Conservation (phyloP, 1,140 invertebrate genomes). For the Cydia strobilella region DNA sequence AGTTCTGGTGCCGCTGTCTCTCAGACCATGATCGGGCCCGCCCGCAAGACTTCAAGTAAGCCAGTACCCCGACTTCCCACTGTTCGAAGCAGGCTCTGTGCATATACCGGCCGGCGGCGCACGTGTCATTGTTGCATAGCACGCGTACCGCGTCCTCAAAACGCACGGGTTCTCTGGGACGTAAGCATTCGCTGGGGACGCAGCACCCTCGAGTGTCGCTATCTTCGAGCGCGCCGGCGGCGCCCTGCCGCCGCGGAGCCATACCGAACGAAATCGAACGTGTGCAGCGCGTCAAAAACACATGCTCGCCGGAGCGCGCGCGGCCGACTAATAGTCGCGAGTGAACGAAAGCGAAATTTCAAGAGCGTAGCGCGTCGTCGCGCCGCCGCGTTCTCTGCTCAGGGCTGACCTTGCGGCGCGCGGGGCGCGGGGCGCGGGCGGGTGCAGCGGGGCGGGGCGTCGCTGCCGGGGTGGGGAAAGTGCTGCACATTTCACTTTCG, state of each 20-base stretch:
- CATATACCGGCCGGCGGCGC: conserved; percentile 93
- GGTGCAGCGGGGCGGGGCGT: conserved; percentile 55
- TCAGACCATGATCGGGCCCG: conserved; percentile 96
- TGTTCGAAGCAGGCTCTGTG: conserved; percentile 96
- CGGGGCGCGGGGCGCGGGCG: conserved; percentile 33
- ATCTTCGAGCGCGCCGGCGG: conserved; percentile 76
- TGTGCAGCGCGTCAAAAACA: conserved; percentile 71
- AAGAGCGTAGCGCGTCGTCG: conserved; percentile 78
- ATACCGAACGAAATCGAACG: conserved; percentile 76
- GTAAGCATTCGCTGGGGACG: conserved; percentile 90
- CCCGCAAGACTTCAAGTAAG: conserved; percentile 93
- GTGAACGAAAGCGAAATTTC: conserved; percentile 81
- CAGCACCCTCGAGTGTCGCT: conserved; percentile 84
- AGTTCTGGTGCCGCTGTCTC: conserved; percentile 94
- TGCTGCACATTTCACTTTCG: conserved; percentile 67
- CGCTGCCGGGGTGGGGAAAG: conserved; percentile 53
- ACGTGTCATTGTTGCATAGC: conserved; percentile 97
- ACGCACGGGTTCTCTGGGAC: conserved; percentile 84
- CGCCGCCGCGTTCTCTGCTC: conserved; percentile 63
- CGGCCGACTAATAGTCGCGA: conserved; percentile 79
- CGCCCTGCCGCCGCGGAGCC: conserved; percentile 77
- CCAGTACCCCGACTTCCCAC: conserved; percentile 94
- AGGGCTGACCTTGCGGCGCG: conserved; percentile 39
- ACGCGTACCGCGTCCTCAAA: conserved; percentile 89
- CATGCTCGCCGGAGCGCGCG: conserved; percentile 77